Base-by-base conservation (phyloP, 2,797 vertebrate species). In the Acanthiza pusilla region DNA sequence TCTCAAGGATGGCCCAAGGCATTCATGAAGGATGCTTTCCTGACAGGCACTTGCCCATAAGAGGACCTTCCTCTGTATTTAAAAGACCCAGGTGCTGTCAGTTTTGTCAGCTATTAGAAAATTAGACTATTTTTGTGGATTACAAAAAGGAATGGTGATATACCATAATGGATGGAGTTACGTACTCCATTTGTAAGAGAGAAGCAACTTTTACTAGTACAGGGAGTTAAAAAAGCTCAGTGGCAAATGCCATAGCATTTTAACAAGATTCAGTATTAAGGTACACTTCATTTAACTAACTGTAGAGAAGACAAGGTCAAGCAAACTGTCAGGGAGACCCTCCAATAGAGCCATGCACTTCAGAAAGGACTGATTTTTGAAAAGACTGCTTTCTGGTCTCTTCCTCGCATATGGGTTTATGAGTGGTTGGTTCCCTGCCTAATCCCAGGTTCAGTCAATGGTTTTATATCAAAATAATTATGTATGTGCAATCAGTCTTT, bases 361-460 rank as follows among this genome's bases (percentile, higher is more conserved):
- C 14, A 26, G 61, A 73, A 51, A n/a, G 25, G 17, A 51, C 8
- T 1, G 1, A 5, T 36, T 58, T 42, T 21, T 50, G 26, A 36
- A 50, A 50, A 3, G 5, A 27, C 4, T 62, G 2, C 16, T 21
- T 76, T 51, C 23, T n/a, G 38, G 50, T 43, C 11, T 21, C 19
- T 14, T 57, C 70, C 14, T 76, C 17, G 9, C 5, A 26, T 4
- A 15, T 2, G 1, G 2, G 2, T 38, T 9, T 43, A 32, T 15
- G 6, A 16, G 11, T 23, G 3, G 16, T 20, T 57, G 27, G 2
- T 38, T 76, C 23, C 32, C 25, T 20, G 22, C 11, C 30, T 11
- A 45, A 57, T 57, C 27, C 11, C 20, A 57, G 50, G 20, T 5
- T n/a, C 36, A 8, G 21, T 58, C 29, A 47, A n/a, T 11, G 5